Conservation (phyloP, 2,113 vertebrate genomes). For the Salminus brasiliensis region DNA sequence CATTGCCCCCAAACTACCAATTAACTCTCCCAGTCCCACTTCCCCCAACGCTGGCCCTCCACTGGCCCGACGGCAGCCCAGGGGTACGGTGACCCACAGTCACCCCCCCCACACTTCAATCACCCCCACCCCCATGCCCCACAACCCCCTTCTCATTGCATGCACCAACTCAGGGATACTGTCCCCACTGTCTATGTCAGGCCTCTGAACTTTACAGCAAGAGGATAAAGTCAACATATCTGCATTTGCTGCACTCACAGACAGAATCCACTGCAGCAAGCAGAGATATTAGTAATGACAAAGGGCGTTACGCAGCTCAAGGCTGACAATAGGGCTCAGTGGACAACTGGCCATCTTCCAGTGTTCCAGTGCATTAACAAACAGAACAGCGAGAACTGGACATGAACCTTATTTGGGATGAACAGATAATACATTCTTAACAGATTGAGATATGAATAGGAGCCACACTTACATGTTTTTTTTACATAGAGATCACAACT, state of each 20-base stretch:
- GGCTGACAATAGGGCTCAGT: neutral
- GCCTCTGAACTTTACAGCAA: conserved; percentile 64
- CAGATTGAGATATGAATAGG: too few species aligned
- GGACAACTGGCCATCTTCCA: neutral
- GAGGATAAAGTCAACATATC: conserved; percentile 65
- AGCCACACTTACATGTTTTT: too few species aligned
- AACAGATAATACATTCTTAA: too few species aligned
- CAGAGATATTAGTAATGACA: neutral
- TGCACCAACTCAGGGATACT: conserved; percentile 65
- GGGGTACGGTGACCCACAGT: conserved; percentile 66
- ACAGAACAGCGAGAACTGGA: too few species aligned
- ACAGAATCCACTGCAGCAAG: neutral
- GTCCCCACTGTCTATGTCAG: conserved; percentile 59
- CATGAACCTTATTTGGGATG: too few species aligned
- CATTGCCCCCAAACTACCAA: conserved; percentile 75
- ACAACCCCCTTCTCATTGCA: conserved; percentile 54
- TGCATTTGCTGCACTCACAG: conserved; percentile 48
- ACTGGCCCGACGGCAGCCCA: conserved; percentile 50
- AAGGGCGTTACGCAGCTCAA: neutral
- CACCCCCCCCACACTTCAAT: conserved; percentile 59
- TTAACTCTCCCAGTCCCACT: conserved; percentile 68
- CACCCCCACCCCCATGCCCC: conserved; percentile 59
- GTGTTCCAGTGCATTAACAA: neutral
- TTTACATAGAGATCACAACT: too few species aligned
- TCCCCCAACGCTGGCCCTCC: conserved; percentile 39